Evolutionary conservation across 2,113 vertebrate genomes (phyloP).

Genomic region (Jacana jacana): DNA sequence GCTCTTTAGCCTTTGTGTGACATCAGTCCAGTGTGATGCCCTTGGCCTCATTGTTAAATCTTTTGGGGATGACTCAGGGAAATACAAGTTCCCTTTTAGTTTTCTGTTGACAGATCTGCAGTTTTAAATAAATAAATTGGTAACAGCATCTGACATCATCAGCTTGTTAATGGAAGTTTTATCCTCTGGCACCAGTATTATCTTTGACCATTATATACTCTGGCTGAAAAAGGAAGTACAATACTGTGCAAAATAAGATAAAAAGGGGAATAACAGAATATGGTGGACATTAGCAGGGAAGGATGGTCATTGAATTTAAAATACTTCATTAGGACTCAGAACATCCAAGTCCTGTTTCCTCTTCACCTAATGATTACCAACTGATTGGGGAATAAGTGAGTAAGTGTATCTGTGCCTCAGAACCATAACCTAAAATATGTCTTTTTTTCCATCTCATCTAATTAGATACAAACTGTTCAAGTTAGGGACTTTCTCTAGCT

Average conservation of each 20-base stretch:
- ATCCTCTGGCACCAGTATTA: neutral
- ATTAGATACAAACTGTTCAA: neutral
- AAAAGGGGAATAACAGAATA: neutral
- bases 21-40: neutral
- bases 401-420: neutral
- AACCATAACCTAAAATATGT: neutral
- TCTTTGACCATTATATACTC: neutral
- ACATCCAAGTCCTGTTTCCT: neutral
- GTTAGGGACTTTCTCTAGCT: neutral
- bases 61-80: neutral
- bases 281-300: neutral
- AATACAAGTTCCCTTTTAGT: neutral
- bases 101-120: neutral
- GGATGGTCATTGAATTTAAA: neutral
- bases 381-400: neutral
- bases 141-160: neutral
- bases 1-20: neutral
- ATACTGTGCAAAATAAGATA: neutral
- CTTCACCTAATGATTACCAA: neutral
- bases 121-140: neutral
- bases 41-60: neutral
- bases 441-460: neutral
- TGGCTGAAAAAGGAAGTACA: neutral
- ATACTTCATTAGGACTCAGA: neutral
- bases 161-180: constrained; percentile 1